Base-by-base conservation (phyloP, 2,797 vertebrate genomes). In the Hippocampus kuda region DNA sequence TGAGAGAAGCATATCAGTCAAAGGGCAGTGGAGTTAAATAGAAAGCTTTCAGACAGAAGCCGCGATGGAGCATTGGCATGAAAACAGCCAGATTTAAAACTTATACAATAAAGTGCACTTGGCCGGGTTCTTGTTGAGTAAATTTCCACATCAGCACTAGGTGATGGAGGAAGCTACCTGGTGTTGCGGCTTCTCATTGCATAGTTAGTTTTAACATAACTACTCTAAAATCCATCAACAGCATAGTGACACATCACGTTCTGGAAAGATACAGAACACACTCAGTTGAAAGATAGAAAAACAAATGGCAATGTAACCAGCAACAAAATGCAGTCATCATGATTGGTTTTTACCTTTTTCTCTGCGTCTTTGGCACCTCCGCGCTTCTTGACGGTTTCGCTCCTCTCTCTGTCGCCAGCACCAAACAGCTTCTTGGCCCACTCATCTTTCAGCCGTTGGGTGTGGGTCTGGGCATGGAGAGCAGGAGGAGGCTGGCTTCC, bases 381-480 rank as follows among this genome's bases (percentile, higher is more conserved):
- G 81, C 91, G 91, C 77, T 93, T 89, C 72, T 83, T 86, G 74
- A 87, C 85, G 69, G 80, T 73, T 81, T 79, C 67, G 70, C 79
- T 66, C 87, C 89, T 0, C 86, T 90, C 76, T 85, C 88, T 82
- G 83, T 94, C 93, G 54, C 86, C 94, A 26, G 88, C 84, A 18
- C 90, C 93, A 48, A 98, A 94, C 49, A 94, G 87, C 85, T 93
- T 98, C 87, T 92, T 94, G 51, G 95, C 85, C 94, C 95, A 95
- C 81, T 98, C 95, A 42, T 92, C 93, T 74, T 94, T 97, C 24
- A 92, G 88, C 1, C 88, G 82, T 70, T 91, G 91, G 0, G 90
- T 70, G 91, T 91, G 70, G 49, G 76, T 69, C 51, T 75, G 79
- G 34, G 79, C 67, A 20, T 75, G 85, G 38, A 73, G 1, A 51